Evolutionary conservation across 2,888 invertebrate genomes (phyloP).

Genomic region (Cosmopolites sordidus): DNA sequence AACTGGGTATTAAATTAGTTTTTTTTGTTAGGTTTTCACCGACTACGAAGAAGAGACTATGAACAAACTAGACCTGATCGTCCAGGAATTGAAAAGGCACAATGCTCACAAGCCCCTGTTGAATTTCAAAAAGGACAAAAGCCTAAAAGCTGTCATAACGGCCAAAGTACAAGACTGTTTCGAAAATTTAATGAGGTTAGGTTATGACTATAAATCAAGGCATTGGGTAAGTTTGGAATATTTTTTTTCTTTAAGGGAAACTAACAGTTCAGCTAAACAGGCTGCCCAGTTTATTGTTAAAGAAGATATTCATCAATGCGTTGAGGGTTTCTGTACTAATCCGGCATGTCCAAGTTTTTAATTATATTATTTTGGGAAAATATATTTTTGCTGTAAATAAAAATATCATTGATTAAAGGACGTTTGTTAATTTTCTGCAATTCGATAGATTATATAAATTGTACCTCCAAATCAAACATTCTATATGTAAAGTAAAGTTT

Average conservation of each 20-base stretch:
- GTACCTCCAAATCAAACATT: too few relatives aligned
- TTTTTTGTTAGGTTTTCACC: conserved; percentile 32
- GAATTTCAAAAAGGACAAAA: conserved; percentile 5
- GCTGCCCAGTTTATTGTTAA: conserved; percentile 4
- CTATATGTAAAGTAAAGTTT: too few relatives aligned
- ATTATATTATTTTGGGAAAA: too few relatives aligned
- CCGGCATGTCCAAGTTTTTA: conserved; percentile 7
- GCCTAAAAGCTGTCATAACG: background rate
- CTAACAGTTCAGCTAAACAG: conserved; percentile 18
- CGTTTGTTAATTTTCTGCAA: too few relatives aligned
- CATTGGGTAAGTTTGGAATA: background rate
- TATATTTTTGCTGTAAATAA: too few relatives aligned
- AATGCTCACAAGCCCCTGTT: conserved; percentile 5
- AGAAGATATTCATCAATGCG: background rate
- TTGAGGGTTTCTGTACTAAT: conserved; percentile 1
- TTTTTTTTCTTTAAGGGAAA: conserved; percentile 11
- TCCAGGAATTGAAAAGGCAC: conserved; percentile 24
- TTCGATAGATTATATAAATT: too few relatives aligned
- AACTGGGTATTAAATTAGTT: too few relatives aligned
- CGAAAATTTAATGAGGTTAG: conserved; percentile 10
- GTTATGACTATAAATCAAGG: too few relatives aligned
- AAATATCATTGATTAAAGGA: too few relatives aligned
- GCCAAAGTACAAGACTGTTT: conserved; percentile 9
- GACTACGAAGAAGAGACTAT: conserved; percentile 31
- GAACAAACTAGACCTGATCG: conserved; percentile 28